These are phyloP conservation scores for Zosterops lateralis DNA, from an alignment of 2,113 vertebrate species.

Conservation along the genomic window DNA sequence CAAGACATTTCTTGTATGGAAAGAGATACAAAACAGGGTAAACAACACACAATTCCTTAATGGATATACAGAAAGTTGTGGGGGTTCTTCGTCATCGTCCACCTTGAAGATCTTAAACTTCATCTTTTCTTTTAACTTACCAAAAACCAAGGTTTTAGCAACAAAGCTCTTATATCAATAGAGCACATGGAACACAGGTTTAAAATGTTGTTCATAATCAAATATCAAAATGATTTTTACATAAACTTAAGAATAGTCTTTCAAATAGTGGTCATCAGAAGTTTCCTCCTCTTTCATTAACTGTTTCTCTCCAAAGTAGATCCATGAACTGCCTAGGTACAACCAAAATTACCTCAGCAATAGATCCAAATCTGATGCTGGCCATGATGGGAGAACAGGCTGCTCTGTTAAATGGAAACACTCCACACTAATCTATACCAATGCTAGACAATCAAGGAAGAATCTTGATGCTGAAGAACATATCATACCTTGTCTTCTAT, in stretches of 20 bases:
- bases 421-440: not conserved
- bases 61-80: not conserved
- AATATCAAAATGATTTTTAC: not conserved
- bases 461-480: not conserved
- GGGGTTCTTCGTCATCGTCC: not conserved
- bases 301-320: not conserved
- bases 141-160: not conserved
- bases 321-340: not conserved
- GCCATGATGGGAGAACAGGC: not conserved
- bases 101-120: not conserved
- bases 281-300: not conserved
- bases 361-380: not conserved
- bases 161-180: not conserved
- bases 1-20: not conserved
- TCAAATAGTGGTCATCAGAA: not conserved
- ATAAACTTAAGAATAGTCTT: not conserved
- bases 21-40: not conserved
- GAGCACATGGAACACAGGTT: accelerated
- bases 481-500: not conserved
- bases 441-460: not conserved
- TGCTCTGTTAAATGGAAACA: not conserved
- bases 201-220: not conserved
- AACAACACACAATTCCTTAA: constrained; percentile 30
- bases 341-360: not conserved
- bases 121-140: not conserved